Base-by-base conservation (phyloP, 2,797 vertebrate species). In the Ctenosaura bakeri region DNA sequence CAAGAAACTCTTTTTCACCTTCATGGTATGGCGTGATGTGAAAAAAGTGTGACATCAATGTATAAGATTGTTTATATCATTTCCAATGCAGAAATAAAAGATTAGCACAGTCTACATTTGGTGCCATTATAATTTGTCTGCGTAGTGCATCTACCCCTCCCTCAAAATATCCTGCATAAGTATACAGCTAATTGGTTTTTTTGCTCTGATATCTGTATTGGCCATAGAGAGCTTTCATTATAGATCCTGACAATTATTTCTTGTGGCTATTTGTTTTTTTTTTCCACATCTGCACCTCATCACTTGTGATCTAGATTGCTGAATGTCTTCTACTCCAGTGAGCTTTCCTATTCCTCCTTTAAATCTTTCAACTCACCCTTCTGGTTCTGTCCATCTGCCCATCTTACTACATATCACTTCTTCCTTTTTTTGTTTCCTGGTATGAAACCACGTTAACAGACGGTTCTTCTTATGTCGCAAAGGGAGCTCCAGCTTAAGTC, bases 401-500 rank as follows among this genome's bases (percentile, higher is more conserved):
- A 32, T 62, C 38, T 66, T 64, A 13, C 52, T 29, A 0, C 85
- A 5, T 83, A 52, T 78, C 26, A 66, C 78, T 71, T 1, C 79
- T 71, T 87, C 69, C 59, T 93, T 6, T 85, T n/a, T 77, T 62
- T 78, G 74, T 22, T 35, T 81, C 42, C 13, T 0, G 89, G 71
- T 88, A 87, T 89, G 88, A 76, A 91, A 90, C 69, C 78, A 52
- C 32, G n/a, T n/a, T 1, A 80, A 79, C 73, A 54, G 82, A 38
- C 85, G 0, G 0, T 52, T 88, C 54, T 29, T 66, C 3, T 71
- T 7, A 16, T 54, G 80, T n/a, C 9, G 26, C 1, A 0, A 24
- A 74, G 88, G n/a, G 50, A 0, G 0, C 2, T 3, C 0, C 0
- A 13, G 18, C 85, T 62, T 71, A 59, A 76, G 88, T 46, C 64